Evolutionary conservation across 1,140 invertebrate genomes (phyloP).

Genomic region (Trichoplusia ni): DNA sequence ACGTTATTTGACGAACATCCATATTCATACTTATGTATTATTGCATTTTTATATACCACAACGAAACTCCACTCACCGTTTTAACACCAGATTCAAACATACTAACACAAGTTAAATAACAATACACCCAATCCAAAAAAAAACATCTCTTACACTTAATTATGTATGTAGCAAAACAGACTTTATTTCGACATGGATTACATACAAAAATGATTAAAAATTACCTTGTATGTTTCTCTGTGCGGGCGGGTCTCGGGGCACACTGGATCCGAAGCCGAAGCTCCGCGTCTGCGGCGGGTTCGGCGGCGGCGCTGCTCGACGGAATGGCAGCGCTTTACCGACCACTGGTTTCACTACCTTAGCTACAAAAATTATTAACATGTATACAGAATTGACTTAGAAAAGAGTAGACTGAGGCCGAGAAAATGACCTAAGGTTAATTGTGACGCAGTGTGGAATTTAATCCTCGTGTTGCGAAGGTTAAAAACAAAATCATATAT

Average conservation of each 20-base stretch:
- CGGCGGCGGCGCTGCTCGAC: slow-evolving; percentile 30
- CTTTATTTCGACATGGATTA: neutral
- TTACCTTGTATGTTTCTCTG: slow-evolving; percentile 62
- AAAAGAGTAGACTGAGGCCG: no score
- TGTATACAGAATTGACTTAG: no score
- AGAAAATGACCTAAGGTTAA: no score
- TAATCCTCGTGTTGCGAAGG: no score
- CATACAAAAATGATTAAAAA: neutral
- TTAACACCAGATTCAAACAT: no score
- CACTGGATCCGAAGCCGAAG: slow-evolving; percentile 64
- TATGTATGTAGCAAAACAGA: neutral
- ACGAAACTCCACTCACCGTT: no score
- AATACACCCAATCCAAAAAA: neutral
- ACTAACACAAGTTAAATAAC: no score
- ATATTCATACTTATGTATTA: no score
- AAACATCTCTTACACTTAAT: neutral
- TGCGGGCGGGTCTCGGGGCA: slow-evolving; percentile 55
- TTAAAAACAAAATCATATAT: no score
- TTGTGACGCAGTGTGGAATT: no score
- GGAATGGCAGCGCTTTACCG: slow-evolving; percentile 53
- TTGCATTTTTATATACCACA: no score
- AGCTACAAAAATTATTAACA: slow-evolving; percentile 42
- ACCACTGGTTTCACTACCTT: slow-evolving; percentile 62
- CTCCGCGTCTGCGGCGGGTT: slow-evolving; percentile 15
- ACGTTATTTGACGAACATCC: no score